Evolutionary conservation across 2,113 vertebrate genomes (phyloP).

Genomic region (Forbesichthys papilliferus): DNA sequence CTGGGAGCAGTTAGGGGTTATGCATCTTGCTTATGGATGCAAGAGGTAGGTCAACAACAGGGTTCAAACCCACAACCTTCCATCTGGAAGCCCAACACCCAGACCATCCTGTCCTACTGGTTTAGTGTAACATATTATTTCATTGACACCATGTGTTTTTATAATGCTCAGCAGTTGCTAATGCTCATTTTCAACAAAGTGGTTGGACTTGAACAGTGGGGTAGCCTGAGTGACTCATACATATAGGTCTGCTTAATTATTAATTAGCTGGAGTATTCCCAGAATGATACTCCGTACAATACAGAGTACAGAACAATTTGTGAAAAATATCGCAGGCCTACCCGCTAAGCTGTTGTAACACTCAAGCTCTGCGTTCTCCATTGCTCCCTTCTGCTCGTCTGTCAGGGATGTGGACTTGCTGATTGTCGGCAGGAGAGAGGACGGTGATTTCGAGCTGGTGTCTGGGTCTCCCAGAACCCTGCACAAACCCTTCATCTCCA

Average conservation of each 20-base stretch:
- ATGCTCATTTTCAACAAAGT: neutral
- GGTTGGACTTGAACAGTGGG: conserved; percentile 31
- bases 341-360: conserved; percentile 99
- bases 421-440: conserved; percentile 64
- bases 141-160: neutral
- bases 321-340: conserved; percentile 58
- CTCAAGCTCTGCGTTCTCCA: conserved; percentile 93
- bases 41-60: too few relatives aligned
- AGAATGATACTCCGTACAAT: conserved; percentile 8
- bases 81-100: too few relatives aligned
- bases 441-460: conserved; percentile 69
- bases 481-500: conserved; percentile 94
- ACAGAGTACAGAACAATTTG: conserved; percentile 5
- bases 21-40: too few relatives aligned
- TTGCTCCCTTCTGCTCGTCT: conserved; percentile 89
- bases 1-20: too few relatives aligned
- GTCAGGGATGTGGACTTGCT: conserved; percentile 77
- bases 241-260: conserved; percentile 38
- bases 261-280: conserved; percentile 50
- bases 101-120: neutral
- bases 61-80: too few relatives aligned
- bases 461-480: conserved; percentile 81
- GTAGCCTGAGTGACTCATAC: conserved; percentile 57
- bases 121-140: neutral
- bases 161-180: neutral